Percentiles rank a stretch among this genome's conserved stretches.
These are phyloP conservation scores for Cantharis rufa DNA, from an alignment of 2,888 invertebrate species.

Conservation along the genomic window DNA sequence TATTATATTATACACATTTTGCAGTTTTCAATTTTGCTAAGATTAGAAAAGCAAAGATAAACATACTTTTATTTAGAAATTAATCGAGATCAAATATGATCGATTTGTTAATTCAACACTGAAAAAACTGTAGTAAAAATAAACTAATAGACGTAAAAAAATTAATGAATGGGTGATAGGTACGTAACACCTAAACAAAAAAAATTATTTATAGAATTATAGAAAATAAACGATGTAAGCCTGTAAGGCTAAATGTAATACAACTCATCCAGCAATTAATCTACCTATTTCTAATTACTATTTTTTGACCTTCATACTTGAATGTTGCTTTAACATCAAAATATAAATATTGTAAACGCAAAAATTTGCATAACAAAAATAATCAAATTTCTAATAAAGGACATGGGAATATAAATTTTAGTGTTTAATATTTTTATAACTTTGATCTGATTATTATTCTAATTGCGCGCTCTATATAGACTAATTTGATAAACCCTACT, in stretches of 20 bases:
- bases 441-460: not conserved
- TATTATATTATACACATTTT: not conserved
- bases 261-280: conserved; percentile 2
- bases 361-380: not conserved
- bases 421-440: not conserved
- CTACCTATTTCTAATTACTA: not conserved
- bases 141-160: too few relatives aligned
- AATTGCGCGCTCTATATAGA: not conserved
- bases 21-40: not conserved
- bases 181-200: too few relatives aligned
- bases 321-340: not conserved
- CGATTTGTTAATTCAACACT: too few relatives aligned
- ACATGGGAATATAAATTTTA: not conserved
- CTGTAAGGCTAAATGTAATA: conserved; percentile 7
- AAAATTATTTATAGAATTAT: too few relatives aligned
- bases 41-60: not conserved
- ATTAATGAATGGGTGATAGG: too few relatives aligned
- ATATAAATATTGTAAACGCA: not conserved
- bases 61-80: not conserved
- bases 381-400: not conserved
- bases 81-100: not conserved
- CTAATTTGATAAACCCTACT: not conserved
- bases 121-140: too few relatives aligned
- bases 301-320: not conserved
- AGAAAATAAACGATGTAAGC: too few relatives aligned